Base-by-base conservation (phyloP, 2,113 vertebrate species). In the Columba janthina region DNA sequence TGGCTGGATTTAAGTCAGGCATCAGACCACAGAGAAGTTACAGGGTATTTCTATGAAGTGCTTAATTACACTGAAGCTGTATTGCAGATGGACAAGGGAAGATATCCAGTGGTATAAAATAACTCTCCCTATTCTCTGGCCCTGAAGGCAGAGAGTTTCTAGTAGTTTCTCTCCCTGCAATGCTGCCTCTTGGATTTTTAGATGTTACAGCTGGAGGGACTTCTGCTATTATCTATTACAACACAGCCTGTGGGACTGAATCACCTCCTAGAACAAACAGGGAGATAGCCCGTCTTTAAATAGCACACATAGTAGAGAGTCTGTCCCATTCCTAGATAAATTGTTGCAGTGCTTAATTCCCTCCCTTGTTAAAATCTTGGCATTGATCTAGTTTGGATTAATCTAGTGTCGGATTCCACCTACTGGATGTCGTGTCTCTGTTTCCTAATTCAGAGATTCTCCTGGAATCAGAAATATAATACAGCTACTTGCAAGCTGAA, bases 311-410 rank as follows among this genome's bases (percentile, higher is more conserved):
- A 20, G 70, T 26, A 65, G 70, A 80, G 44, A 65, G 14, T 65
- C 53, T 92, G n/a, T 75, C 40, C 77, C 26, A 9, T 85, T 78
- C 62, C 80, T 93, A 79, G 73, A 81, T 76, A 95, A 94, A 90
- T 65, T 72, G 28, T 61, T 91, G 50, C 26, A 32, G 42, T 48
- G 31, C 72, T 95, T 94, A 90, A 88, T 72, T 94, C 76, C 65
- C 74, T 90, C 32, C 28, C 66, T 61, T 82, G 66, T 88, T 95
- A 90, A 93, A 94, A 88, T 54, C 60, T 91, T 91, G 75, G 75
- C 71, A 94, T 85, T 93, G 95, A 67, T 95, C 78, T 95, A 83
- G 62, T 88, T 95, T 1, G 28, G 95, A 93, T 95, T 94, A 95
- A 88, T 93, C 69, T 40, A 93, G 93, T 86, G 77, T 96, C 16